A percentile compares a stretch with the other conserved stretches of the same genome.
phyloP scores from a whole-genome alignment of 2,797 vertebrate species.

The Bradypus variegatus region DNA sequence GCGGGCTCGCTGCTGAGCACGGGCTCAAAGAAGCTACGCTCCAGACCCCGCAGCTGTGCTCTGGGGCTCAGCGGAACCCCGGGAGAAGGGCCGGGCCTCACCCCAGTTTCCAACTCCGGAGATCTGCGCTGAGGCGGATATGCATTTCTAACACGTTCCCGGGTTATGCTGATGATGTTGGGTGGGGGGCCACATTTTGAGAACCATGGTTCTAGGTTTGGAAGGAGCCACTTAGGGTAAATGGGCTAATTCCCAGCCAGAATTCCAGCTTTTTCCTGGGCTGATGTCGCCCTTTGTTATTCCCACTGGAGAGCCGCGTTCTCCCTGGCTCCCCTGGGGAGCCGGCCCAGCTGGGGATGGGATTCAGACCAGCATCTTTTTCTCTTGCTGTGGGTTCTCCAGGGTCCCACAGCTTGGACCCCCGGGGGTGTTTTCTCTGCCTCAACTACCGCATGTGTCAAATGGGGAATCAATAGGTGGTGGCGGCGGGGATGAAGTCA shows the following conservation, averaged over 20 bases:
- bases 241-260: neutral
- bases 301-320: neutral
- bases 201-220: neutral
- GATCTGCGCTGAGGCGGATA: neutral
- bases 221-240: too few species aligned
- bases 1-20: fast-evolving
- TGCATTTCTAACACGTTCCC: neutral
- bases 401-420: neutral
- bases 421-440: neutral
- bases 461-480: neutral
- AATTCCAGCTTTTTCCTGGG: neutral
- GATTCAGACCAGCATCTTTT: too few species aligned
- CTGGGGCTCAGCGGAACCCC: too few species aligned
- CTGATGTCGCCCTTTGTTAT: neutral
- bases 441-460: neutral
- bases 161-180: neutral
- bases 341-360: neutral
- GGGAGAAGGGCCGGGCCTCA: neutral
- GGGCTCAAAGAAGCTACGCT: neutral
- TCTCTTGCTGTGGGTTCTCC: neutral
- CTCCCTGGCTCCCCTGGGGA: neutral
- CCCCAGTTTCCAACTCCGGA: neutral
- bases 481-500: neutral
- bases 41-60: neutral
- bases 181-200: neutral